phyloP scores from a whole-genome alignment of 2,113 vertebrate genomes.

The Empidonax alnorum region DNA sequence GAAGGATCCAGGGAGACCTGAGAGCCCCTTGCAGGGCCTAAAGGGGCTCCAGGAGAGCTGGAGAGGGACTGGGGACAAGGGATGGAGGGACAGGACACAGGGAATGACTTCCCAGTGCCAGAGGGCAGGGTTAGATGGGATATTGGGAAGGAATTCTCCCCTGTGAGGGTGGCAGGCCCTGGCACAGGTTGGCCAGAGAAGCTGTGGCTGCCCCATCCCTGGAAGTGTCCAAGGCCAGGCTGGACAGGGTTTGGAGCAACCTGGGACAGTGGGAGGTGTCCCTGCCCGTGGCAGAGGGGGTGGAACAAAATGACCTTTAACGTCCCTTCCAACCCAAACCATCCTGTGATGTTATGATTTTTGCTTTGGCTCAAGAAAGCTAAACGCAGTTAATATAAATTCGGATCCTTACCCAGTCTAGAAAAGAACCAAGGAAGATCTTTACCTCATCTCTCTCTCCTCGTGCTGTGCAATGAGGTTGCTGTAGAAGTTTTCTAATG shows the following conservation, averaged over 20 bases:
- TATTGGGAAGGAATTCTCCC: rapidly evolving
- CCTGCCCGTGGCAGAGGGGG: not conserved
- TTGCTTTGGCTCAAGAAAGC: not conserved
- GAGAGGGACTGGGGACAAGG: not conserved
- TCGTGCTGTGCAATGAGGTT: constrained; percentile 97
- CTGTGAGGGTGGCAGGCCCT: rapidly evolving
- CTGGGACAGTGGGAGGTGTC: not conserved
- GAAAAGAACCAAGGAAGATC: not conserved
- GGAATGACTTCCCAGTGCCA: not conserved
- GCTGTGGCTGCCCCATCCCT: not conserved
- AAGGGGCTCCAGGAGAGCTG: not conserved
- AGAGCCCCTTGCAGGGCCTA: not conserved
- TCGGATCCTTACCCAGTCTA: not conserved
- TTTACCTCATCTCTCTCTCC: constrained; percentile 96
- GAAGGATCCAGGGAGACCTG: not conserved
- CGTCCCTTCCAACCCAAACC: not conserved
- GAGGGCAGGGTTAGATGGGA: rapidly evolving
- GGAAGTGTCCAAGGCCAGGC: rapidly evolving
- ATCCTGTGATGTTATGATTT: not conserved
- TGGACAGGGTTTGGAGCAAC: rapidly evolving
- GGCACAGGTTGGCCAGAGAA: not conserved
- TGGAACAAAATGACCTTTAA: not conserved
- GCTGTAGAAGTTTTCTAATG: constrained; percentile 97
- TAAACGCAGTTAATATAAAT: rapidly evolving
- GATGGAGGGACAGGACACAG: not conserved